Evolutionary conservation across 2,113 vertebrate species (phyloP), one percentile per base, ranked within the genome.

Genomic region (Lamprotornis superbus): DNA sequence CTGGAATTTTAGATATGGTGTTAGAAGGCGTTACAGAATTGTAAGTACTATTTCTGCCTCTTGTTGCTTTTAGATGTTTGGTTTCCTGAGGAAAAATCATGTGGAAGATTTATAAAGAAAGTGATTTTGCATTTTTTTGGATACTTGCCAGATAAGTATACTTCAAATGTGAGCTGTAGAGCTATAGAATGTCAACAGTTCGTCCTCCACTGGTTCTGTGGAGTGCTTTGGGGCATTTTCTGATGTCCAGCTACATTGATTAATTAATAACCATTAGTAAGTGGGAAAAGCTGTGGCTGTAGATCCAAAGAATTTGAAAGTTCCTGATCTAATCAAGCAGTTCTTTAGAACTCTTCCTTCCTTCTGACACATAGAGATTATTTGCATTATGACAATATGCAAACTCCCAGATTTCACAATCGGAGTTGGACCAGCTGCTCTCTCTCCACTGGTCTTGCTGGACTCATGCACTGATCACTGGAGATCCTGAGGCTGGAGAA

Each of bases 21-120:
- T 93, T 99, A 86, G 98, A 99, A 96, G 98, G 99, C 15, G 98
- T 99, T 83, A 99, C 98, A 39, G 99, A 99, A 79, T 98, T 99
- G 98, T 99, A 97, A 98, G 98, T 98, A 93, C 47, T 80, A 5
- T 70, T 97, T 59, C 67, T 82, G 6, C 39, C 40, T 81, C 59
- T 39, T 65, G 9, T 68, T 60, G 15, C 25, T 78, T 4, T 53
- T 71, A 61, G 18, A 21, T 28, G 4, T 79, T 85, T 57, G 11
- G 3, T 61, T 63, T 93, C 11, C 39, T 42, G 22, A 55, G 25
- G 6, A 11, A 55, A 73, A 59, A 17, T 9, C 17, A 2, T 17
- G 8, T 59, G 1, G 40, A 31, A 74, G 24, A 42, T 35, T 10
- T 61, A 2, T 23, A 69, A 49, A 8, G 28, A 17, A 55, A 57